Evolutionary conservation across 2,797 vertebrate genomes (phyloP).

Genomic region (Anolis apletophallus): DNA sequence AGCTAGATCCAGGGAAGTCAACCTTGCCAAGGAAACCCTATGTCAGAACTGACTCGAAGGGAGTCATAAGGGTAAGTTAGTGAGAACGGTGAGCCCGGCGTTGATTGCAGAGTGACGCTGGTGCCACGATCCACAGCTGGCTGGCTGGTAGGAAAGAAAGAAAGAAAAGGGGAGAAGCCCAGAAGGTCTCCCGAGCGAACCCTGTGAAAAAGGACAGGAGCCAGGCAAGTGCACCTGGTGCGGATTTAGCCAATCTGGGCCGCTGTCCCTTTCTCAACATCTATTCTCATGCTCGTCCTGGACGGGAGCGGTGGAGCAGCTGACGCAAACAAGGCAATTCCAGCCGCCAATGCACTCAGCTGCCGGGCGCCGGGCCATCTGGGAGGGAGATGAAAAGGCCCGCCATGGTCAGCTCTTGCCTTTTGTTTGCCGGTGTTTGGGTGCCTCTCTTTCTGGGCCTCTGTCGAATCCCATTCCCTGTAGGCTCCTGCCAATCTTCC

Average conservation of each 20-base stretch:
- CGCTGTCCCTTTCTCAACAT: not conserved
- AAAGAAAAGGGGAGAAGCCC: not conserved
- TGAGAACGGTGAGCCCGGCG: too few relatives aligned
- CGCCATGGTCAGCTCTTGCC: slow-evolving; percentile 53
- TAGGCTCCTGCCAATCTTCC: slow-evolving; percentile 53
- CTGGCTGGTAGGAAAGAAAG: not conserved
- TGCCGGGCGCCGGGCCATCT: slow-evolving; percentile 79
- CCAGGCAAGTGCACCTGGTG: not conserved
- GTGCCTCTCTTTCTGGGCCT: not conserved
- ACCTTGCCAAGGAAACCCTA: too few relatives aligned
- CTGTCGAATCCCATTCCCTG: too few relatives aligned
- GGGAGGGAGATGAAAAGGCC: slow-evolving; percentile 75
- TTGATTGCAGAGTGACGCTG: too few relatives aligned
- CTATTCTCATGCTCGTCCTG: slow-evolving; percentile 56
- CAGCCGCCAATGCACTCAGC: slow-evolving; percentile 68
- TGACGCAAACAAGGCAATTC: slow-evolving; percentile 37
- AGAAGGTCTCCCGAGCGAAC: not conserved
- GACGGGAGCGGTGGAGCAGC: slow-evolving; percentile 4
- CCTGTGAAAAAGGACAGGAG: not conserved
- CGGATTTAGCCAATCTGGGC: not conserved
- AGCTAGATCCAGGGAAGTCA: too few relatives aligned
- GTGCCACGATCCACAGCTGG: too few relatives aligned
- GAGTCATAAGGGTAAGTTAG: too few relatives aligned
- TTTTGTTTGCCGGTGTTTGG: slow-evolving; percentile 65
- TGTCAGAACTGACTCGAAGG: too few relatives aligned